A percentile compares a stretch with the other conserved stretches of the same genome.
Conservation (phyloP, 2,113 vertebrate genomes). For the Mormoops blainvillei region DNA sequence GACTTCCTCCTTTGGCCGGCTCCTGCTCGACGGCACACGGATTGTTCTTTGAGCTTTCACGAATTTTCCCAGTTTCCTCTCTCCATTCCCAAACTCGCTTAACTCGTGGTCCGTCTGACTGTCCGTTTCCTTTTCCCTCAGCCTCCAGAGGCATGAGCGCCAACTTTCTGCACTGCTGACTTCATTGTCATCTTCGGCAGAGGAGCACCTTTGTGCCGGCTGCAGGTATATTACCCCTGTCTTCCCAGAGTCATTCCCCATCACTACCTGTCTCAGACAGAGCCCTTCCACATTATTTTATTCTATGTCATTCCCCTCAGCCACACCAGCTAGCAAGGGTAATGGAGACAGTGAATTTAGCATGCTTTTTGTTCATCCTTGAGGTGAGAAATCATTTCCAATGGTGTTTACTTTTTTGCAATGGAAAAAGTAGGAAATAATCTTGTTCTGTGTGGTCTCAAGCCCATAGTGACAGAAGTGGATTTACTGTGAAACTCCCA, state of each 20-base stretch:
- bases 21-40: not conserved
- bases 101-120: not conserved
- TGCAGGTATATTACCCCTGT: not conserved
- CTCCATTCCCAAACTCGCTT: not conserved
- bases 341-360: not conserved
- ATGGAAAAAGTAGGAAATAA: not conserved
- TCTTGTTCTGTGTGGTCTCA: not conserved
- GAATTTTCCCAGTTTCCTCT: not conserved
- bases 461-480: not conserved
- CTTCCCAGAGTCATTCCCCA: not conserved
- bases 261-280: not conserved
- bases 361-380: not conserved
- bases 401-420: not conserved
- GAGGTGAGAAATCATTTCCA: not conserved
- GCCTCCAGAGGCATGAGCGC: not conserved
- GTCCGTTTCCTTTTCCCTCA: not conserved
- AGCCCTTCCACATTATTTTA: not conserved
- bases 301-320: not conserved
- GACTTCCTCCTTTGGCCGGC: not conserved
- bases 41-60: not conserved
- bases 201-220: not conserved
- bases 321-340: not conserved
- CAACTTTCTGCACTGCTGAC: not conserved
- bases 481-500: not conserved
- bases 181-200: not conserved